These are phyloP conservation scores for Oenanthe melanoleuca DNA, from an alignment of 2,113 vertebrate species.

Conservation along the genomic window DNA sequence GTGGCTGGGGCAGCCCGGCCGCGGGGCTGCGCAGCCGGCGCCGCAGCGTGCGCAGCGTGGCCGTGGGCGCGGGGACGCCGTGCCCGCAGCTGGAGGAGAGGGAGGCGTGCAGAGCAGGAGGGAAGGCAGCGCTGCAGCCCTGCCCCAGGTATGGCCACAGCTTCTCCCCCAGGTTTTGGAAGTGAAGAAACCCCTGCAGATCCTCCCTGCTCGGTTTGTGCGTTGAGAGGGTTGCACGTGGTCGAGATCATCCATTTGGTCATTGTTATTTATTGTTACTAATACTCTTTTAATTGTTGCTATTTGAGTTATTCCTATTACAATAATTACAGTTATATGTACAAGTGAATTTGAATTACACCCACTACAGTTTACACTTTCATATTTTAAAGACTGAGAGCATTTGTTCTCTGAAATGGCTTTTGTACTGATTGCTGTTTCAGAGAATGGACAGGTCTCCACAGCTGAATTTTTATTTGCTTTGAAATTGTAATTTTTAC, in stretches of 20 bases:
- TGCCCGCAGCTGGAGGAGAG: constrained; percentile 88
- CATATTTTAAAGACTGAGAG: background rate
- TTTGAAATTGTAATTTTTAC: constrained; percentile 23
- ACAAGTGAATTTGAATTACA: background rate
- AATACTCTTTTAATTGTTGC: background rate
- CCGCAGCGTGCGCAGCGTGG: constrained; percentile 76
- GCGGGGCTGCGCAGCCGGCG: constrained; percentile 85
- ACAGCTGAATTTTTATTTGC: background rate
- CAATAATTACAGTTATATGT: background rate
- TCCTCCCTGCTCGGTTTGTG: background rate
- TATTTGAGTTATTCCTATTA: background rate
- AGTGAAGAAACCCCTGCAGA: background rate
- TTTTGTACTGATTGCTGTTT: background rate
- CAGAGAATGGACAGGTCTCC: background rate
- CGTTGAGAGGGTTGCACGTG: rapidly evolving
- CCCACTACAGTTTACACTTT: background rate
- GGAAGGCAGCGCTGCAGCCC: constrained; percentile 76
- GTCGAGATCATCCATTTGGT: background rate
- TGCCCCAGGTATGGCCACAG: constrained; percentile 85
- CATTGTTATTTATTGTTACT: background rate
- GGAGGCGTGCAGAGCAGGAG: constrained; percentile 83
- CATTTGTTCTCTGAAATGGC: background rate
- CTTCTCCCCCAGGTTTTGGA: background rate
- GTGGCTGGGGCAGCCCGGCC: constrained; percentile 76
- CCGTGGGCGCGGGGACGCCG: constrained; percentile 75